Base-by-base conservation (phyloP, 2,888 invertebrate species). In the Blastobasis adustella region DNA sequence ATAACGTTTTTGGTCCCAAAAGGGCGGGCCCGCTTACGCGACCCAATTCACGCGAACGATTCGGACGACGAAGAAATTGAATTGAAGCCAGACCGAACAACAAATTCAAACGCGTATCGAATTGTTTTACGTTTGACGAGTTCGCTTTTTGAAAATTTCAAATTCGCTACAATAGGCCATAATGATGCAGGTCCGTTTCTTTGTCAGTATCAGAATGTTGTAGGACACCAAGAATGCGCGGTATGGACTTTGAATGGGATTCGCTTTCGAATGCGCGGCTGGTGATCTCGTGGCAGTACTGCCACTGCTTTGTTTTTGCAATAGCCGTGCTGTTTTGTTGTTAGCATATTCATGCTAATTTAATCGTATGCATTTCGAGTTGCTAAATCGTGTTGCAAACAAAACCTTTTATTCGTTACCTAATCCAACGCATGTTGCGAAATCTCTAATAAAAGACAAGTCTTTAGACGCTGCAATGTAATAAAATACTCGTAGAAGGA, bases 91-190 rank as follows among this genome's bases (percentile, higher is more conserved):
- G 76, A 71, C 73, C 80, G 69, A 82, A 86, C 85, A 84, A 86
- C 87, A 83, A 85, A 87, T 82, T 83, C 79, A 73, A 85, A 87
- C 82, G 87, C 88, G 88, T 88, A 85, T 88, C 88, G 87, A 88
- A 88, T 88, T 88, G 87, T 88, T 88, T 88, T 87, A 88, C 83
- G 82, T 84, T 86, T 86, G 85, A 82, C 85, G 86, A 82, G 82
- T 84, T 85, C 85, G 79, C 79, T 82, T 84, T 86, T 84, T 63
- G 73, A 77, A 87, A 84, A 79, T 83, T 84, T 82, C 63, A 76
- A 84, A 85, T 81, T 80, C 71, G 77, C 66, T 74, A 84, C 88
- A 87, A 88, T 88, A 86, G 87, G 72, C 74, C 69, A 84, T 88
- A 87, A 88, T 86, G 86, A 88, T 79, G 83, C 82, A 77, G 82